These are phyloP conservation scores for Bettongia penicillata DNA, from an alignment of 2,113 vertebrate genomes.

Conservation along the genomic window DNA sequence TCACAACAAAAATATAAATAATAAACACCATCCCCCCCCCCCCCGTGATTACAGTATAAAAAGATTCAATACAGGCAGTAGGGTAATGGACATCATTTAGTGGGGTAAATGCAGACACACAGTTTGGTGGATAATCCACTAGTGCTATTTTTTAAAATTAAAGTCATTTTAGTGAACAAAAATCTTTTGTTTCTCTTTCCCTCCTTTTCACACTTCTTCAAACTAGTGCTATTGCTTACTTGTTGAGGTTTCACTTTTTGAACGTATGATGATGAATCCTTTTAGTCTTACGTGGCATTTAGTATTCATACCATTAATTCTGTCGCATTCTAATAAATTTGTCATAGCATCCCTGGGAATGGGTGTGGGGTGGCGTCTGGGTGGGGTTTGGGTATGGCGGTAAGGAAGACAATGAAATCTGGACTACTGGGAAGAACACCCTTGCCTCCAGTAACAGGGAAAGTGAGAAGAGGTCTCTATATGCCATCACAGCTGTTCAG, in stretches of 20 bases:
- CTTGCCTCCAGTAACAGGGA: slow-evolving; percentile 29
- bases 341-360: not conserved
- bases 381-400: not conserved
- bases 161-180: not conserved
- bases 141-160: not conserved
- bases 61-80: not conserved
- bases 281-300: not conserved
- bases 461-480: slow-evolving; percentile 20
- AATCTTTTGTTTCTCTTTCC: not conserved
- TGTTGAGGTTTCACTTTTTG: not conserved
- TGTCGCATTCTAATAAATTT: not conserved
- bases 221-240: slow-evolving; percentile 13
- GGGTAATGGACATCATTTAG: slow-evolving; percentile 26
- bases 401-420: not conserved
- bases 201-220: not conserved
- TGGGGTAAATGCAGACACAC: not conserved
- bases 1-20: not conserved
- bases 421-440: slow-evolving; percentile 32
- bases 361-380: not conserved
- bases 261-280: not conserved
- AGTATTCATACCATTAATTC: not conserved
- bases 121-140: not conserved
- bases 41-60: slow-evolving; percentile 6
- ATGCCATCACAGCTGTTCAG: not conserved
- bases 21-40: slow-evolving; percentile 21